A percentile compares a stretch with the other conserved stretches of the same genome.
These are phyloP conservation scores for Bos taurus DNA, from an alignment of 2,113 vertebrate species.

Conservation along the genomic window DNA sequence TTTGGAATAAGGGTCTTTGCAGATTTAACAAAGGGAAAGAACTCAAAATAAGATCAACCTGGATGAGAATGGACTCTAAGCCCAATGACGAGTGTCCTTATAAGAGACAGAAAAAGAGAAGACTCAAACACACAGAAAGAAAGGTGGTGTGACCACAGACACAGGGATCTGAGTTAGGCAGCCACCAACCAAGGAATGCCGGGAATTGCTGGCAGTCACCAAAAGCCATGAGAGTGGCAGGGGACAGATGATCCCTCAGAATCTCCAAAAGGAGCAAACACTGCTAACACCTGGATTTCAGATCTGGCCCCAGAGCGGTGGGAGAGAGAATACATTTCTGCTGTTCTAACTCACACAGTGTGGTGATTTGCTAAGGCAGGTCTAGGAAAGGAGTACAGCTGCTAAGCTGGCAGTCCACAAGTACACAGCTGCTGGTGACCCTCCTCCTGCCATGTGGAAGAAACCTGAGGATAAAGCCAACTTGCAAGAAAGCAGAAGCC, in stretches of 20 bases:
- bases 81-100: background rate
- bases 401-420: background rate
- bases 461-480: background rate
- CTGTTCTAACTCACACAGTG: background rate
- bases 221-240: background rate
- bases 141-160: background rate
- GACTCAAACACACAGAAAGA: background rate
- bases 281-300: background rate
- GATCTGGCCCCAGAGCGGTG: background rate
- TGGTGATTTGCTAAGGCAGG: background rate
- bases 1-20: background rate
- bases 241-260: background rate
- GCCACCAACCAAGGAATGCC: background rate
- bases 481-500: background rate
- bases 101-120: background rate
- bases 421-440: background rate
- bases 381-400: background rate
- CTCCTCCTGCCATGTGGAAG: background rate
- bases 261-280: background rate
- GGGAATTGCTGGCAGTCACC: background rate
- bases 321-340: background rate
- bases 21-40: background rate
- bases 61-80: background rate
- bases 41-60: background rate
- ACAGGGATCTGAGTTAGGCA: background rate